phyloP scores from a whole-genome alignment of 2,797 vertebrate genomes.

The Macropus fuliginosus region DNA sequence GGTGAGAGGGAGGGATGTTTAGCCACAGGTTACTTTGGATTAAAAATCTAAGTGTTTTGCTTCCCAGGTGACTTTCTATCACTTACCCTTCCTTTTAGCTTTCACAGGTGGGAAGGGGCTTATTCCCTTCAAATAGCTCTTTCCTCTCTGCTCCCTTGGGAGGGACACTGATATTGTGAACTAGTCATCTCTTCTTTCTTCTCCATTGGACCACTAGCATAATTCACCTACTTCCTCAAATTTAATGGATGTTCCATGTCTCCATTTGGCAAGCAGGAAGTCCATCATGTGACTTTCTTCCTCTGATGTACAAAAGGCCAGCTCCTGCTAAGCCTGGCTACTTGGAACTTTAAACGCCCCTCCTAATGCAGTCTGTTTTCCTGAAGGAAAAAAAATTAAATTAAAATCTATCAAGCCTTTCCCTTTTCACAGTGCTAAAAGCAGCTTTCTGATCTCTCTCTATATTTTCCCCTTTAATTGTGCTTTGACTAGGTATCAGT shows the following conservation, averaged over 20 bases:
- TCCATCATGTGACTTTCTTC: background rate
- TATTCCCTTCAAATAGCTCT: background rate
- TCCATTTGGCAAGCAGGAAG: background rate
- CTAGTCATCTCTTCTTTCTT: background rate
- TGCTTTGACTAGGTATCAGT: background rate
- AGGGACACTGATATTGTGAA: background rate
- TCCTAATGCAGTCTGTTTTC: background rate
- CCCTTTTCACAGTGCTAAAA: constrained; percentile 31
- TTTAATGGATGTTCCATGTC: background rate
- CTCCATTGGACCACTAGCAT: background rate
- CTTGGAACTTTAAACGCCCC: background rate
- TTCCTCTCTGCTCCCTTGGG: background rate
- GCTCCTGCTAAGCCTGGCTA: background rate
- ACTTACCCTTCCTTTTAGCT: background rate
- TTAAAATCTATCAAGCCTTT: constrained; percentile 8
- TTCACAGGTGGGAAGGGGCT: background rate
- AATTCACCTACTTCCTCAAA: background rate
- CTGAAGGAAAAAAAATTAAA: background rate
- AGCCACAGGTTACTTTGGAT: background rate
- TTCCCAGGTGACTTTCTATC: background rate
- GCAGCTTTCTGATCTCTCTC: background rate
- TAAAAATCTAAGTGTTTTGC: background rate
- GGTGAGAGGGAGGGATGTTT: background rate
- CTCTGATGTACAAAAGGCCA: background rate
- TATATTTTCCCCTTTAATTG: background rate